These are phyloP conservation scores for Oligia fasciuncula DNA, from an alignment of 2,888 invertebrate species.

Conservation along the genomic window DNA sequence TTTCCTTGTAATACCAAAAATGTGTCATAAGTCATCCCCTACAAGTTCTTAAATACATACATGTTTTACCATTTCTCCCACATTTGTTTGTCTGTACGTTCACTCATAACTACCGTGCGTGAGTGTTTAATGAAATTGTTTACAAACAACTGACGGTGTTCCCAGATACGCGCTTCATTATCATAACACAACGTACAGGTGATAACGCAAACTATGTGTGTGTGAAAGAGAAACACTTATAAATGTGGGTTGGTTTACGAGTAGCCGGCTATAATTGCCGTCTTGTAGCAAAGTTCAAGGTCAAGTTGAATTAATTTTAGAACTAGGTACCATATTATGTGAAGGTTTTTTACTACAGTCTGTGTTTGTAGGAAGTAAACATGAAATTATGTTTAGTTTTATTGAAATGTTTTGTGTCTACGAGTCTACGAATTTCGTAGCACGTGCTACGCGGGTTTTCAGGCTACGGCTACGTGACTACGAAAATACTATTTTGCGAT, in stretches of 20 bases:
- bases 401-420: conserved; percentile 11
- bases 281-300: conserved; percentile 37
- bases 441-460: conserved; percentile 27
- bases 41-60: not conserved
- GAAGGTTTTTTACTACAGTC: not conserved
- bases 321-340: not conserved
- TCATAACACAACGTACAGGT: conserved; percentile 64
- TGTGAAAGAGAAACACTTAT: not conserved
- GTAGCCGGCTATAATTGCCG: conserved; percentile 2
- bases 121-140: conserved; percentile 66
- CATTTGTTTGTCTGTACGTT: not conserved
- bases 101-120: conserved; percentile 44
- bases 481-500: not conserved
- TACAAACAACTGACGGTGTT: conserved; percentile 64
- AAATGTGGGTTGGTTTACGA: conserved; percentile 15
- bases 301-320: conserved; percentile 26
- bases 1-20: not conserved
- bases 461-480: conserved; percentile 32
- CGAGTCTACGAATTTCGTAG: conserved; percentile 35
- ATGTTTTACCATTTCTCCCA: not conserved
- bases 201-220: conserved; percentile 37
- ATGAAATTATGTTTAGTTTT: not conserved
- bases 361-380: not conserved
- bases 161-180: conserved; percentile 63
- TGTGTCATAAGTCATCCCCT: not conserved